Evolutionary conservation across 2,888 invertebrate genomes (phyloP), one percentile per base, ranked within the genome.

Genomic region (Phorcus lineatus): DNA sequence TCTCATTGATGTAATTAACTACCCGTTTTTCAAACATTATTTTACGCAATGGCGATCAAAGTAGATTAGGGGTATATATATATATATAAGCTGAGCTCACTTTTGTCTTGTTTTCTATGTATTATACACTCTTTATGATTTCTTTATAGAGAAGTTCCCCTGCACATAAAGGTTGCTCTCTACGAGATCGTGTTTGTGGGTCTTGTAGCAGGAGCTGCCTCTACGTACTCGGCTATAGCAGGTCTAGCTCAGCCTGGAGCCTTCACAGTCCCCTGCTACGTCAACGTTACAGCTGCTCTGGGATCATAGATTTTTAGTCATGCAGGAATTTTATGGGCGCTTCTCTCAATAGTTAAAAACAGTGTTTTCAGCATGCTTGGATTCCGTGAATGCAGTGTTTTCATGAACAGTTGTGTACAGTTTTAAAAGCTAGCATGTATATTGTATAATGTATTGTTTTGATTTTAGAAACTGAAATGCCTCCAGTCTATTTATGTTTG

Each of bases 221-320:
- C 95, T 2, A 95, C 96, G 0, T 95, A 95, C 91, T 95, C 95
- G 83, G 95, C 96, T 95, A 86, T 92, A 3, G 75, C 81, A n/a
- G 86, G 81, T 9, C 84, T 92, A 9, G 85, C 87, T 52, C 83
- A 81, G 22, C 87, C 88, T 0, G 83, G 83, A 31, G 86, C 86
- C n/a, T 91, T 91, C 84, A 88, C 90, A 13, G 86, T 86, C 0
- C 92, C 92, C 0, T 92, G 92, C 75, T 92, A 90, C 78, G 83
- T 91, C 36, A 85, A 88, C 77, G 78, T 86, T 17, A 84, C 84
- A 19, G 82, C 84, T 3, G 86, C 88, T 6, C 54, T 74, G 22
- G 79, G 79, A 28, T 31, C 36, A 52, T 67, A 31, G 36, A 3
- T 0, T 13, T 24, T 52, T 47, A 22, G n/a, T 57, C 36, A n/a